Percentiles rank a stretch among this genome's conserved stretches.
phyloP scores from a whole-genome alignment of 2,797 vertebrate species.

The Esox masquinongy region DNA sequence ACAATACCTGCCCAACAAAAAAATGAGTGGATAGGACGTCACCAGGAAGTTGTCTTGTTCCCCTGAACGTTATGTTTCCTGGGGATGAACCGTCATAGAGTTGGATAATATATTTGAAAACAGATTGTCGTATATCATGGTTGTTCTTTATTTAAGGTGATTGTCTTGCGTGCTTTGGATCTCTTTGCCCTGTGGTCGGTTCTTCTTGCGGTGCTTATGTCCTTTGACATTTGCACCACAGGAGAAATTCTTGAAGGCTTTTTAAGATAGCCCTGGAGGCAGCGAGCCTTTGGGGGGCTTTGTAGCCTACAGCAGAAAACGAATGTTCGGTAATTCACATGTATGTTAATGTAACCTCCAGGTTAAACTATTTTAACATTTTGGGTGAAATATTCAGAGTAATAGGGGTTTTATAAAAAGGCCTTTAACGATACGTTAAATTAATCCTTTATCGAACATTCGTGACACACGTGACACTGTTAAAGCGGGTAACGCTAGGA shows the following conservation, averaged over 20 bases:
- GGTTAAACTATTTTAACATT: slow-evolving; percentile 10
- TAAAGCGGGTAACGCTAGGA: neutral
- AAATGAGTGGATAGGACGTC: too few relatives aligned
- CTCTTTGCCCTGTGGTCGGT: neutral
- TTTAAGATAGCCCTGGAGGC: neutral
- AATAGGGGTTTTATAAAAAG: neutral
- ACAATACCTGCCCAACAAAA: neutral
- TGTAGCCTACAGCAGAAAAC: neutral
- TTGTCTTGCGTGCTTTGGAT: neutral
- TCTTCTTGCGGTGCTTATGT: neutral
- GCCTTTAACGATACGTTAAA: neutral
- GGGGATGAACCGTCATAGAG: too few relatives aligned
- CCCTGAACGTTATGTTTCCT: too few relatives aligned
- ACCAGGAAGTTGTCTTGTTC: too few relatives aligned
- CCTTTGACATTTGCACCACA: too few relatives aligned
- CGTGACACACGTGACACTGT: neutral
- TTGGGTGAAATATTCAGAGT: neutral
- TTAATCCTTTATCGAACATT: neutral
- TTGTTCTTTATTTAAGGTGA: neutral
- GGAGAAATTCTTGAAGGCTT: too few relatives aligned
- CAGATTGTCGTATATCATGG: neutral
- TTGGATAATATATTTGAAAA: neutral
- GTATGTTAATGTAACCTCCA: neutral
- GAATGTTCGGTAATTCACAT: neutral
- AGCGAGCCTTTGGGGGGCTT: neutral